Evolutionary conservation across 1,140 invertebrate genomes (phyloP).

Genomic region (Drosophila navojoa): DNA sequence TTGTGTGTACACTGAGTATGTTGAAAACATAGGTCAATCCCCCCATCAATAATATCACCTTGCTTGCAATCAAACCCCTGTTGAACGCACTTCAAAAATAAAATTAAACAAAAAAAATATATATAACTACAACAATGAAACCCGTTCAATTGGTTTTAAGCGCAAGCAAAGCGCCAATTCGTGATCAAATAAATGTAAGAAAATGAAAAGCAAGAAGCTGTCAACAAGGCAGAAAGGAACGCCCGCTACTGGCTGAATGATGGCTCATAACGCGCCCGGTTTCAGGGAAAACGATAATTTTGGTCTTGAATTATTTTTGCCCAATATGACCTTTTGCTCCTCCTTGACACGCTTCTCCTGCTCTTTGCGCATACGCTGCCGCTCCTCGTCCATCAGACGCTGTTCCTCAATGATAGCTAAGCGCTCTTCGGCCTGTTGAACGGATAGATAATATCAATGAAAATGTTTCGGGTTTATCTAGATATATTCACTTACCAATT

Average conservation of each 20-base stretch:
- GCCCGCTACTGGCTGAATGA: constrained; percentile 1
- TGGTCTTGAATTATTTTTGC: constrained; percentile 98
- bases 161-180: constrained; percentile 47
- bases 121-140: constrained; percentile 58
- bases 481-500: constrained; percentile 89
- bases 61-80: constrained; percentile 48
- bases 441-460: not conserved
- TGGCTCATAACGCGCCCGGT: constrained; percentile 87
- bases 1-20: constrained; percentile 11
- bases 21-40: constrained; percentile 19
- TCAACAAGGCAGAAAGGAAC: constrained; percentile 57
- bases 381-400: constrained; percentile 97
- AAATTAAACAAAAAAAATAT: constrained; percentile 18
- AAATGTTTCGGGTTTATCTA: too few species aligned
- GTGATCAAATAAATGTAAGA: constrained; percentile 39
- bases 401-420: constrained; percentile 98
- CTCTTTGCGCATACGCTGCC: constrained; percentile 95
- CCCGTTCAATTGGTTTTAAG: constrained; percentile 40
- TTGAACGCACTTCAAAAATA: constrained; percentile 37
- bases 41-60: constrained; percentile 13
- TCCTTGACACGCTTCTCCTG: constrained; percentile 95
- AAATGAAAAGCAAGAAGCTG: constrained; percentile 57
- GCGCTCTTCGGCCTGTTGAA: constrained; percentile 94
- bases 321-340: constrained; percentile 98
- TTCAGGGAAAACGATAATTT: constrained; percentile 97